A percentile compares a stretch with the other conserved stretches of the same genome.
These are phyloP conservation scores for Urocynchramus pylzowi DNA, from an alignment of 2,113 vertebrate genomes.

Conservation along the genomic window DNA sequence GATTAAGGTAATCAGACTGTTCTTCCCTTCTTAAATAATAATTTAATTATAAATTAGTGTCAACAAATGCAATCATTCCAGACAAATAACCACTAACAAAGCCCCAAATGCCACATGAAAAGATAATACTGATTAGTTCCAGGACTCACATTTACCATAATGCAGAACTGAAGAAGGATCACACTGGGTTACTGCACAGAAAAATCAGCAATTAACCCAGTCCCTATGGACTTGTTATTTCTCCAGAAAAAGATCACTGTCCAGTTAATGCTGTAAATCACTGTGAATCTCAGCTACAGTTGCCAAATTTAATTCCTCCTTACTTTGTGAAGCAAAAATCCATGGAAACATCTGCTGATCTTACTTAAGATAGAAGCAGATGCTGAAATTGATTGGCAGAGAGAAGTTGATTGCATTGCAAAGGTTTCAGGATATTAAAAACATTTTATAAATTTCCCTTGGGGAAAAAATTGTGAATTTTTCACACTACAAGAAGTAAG, in stretches of 20 bases:
- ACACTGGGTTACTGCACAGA: background rate
- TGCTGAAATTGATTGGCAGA: background rate
- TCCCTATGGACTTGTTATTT: background rate
- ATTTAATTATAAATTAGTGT: slow-evolving; percentile 4
- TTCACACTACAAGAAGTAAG: background rate
- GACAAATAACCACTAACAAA: slow-evolving; percentile 3
- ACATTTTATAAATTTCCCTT: background rate
- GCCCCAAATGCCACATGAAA: slow-evolving; percentile 4
- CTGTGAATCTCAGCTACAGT: background rate
- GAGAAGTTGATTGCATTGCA: background rate
- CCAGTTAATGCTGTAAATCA: slow-evolving; percentile 8
- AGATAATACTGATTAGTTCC: slow-evolving; percentile 7
- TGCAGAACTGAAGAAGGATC: background rate
- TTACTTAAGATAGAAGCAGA: background rate
- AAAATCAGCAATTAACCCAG: slow-evolving; percentile 16
- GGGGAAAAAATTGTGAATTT: background rate
- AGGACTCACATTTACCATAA: background rate
- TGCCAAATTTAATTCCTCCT: background rate
- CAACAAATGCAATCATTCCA: slow-evolving; percentile 27
- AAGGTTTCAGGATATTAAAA: background rate
- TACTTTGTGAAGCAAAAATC: background rate
- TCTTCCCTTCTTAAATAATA: background rate
- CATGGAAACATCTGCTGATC: background rate
- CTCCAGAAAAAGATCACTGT: background rate
- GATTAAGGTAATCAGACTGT: background rate